phyloP scores from a whole-genome alignment of 2,888 invertebrate genomes.

The Ephialtes manifestator region DNA sequence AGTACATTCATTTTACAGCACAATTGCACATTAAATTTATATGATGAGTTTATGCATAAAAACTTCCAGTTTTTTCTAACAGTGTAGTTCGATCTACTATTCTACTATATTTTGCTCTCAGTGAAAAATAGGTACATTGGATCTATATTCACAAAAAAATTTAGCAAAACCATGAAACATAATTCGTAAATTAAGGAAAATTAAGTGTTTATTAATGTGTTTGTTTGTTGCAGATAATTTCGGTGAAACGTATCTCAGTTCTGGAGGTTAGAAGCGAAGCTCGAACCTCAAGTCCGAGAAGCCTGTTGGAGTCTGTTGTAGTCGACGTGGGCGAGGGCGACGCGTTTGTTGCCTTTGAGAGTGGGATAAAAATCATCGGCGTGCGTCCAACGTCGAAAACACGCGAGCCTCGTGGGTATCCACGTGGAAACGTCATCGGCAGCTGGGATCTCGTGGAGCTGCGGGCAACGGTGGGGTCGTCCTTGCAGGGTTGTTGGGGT shows the following conservation, averaged over 20 bases:
- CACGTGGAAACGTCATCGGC: conserved; percentile 86
- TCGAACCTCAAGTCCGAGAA: conserved; percentile 24
- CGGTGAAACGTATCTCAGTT: not conserved
- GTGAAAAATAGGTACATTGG: too few relatives aligned
- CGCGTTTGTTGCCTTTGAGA: conserved; percentile 28
- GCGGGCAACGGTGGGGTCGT: conserved; percentile 67
- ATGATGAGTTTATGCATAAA: too few relatives aligned
- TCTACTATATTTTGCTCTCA: too few relatives aligned
- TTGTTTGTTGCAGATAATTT: not conserved
- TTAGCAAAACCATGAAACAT: too few relatives aligned
- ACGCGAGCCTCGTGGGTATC: conserved; percentile 85
- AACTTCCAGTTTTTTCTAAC: too few relatives aligned
- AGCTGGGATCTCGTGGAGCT: conserved; percentile 80
- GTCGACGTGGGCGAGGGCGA: not conserved
- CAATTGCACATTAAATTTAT: too few relatives aligned
- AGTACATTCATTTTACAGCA: too few relatives aligned
- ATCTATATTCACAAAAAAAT: too few relatives aligned
- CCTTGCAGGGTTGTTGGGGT: conserved; percentile 21
- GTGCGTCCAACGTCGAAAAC: conserved; percentile 83
- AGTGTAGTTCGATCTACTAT: too few relatives aligned
- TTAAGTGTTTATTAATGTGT: not conserved
- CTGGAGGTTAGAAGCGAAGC: not conserved
- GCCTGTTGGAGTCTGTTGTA: not conserved
- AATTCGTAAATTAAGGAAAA: not conserved
- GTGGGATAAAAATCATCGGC: conserved; percentile 79